Percentiles rank a stretch among this genome's conserved stretches.
Evolutionary conservation across 64 coral and sea anemone genomes (phyloP).

Genomic region (Pachyseris speciosa): DNA sequence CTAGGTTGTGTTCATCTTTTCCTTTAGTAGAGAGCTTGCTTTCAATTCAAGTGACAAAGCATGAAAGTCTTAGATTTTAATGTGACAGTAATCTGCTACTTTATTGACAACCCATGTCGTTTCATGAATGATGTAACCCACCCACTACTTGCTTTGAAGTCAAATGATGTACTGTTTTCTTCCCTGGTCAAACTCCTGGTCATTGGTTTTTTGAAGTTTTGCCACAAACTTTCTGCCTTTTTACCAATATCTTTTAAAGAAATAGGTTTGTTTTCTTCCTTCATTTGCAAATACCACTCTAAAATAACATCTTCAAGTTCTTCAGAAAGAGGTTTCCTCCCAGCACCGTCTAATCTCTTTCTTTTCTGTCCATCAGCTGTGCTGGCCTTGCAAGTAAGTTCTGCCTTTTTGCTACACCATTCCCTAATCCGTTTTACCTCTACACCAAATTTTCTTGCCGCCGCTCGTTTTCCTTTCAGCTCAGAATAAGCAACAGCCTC

Average conservation of each 20-base stretch:
- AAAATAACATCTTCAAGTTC: not conserved
- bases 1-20: no score
- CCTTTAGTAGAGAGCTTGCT: no score
- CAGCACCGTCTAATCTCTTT: conserved; percentile 10
- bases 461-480: not conserved
- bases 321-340: not conserved
- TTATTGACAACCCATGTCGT: not conserved
- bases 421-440: not conserved
- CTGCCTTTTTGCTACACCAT: not conserved
- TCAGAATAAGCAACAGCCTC: not conserved
- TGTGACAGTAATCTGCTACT: not conserved
- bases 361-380: not conserved
- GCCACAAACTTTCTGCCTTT: not conserved
- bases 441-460: not conserved
- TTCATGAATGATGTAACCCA: not conserved
- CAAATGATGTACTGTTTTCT: not conserved
- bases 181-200: no score
- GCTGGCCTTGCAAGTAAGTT: not conserved
- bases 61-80: no score
- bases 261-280: not conserved
- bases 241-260: not conserved
- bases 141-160: not conserved
- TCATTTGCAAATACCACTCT: not conserved
- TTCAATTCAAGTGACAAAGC: no score
- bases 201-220: not conserved